Percentiles rank a stretch among this genome's conserved stretches.
These are phyloP conservation scores for Sphaeramia orbicularis DNA, from an alignment of 2,797 vertebrate genomes.

Conservation along the genomic window DNA sequence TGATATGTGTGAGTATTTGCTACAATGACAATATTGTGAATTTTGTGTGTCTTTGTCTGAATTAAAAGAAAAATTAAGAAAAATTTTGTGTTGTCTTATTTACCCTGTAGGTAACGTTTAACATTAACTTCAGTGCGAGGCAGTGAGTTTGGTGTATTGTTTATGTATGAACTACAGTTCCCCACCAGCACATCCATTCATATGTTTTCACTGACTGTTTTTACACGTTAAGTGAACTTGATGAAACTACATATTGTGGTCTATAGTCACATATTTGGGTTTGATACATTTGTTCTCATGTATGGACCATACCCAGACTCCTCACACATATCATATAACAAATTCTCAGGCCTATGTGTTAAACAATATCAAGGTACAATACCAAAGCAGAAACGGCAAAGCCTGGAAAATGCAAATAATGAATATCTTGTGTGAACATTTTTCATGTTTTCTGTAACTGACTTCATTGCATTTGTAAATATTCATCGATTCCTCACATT, in stretches of 20 bases:
- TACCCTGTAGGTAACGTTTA: neutral
- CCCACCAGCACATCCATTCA: neutral
- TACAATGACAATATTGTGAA: conserved; percentile 37
- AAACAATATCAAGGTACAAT: no score
- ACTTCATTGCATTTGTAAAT: no score
- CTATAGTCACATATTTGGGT: neutral
- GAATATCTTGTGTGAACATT: no score
- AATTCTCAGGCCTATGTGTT: no score
- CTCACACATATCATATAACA: no score
- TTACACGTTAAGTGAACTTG: neutral
- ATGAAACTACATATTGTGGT: conserved; percentile 2
- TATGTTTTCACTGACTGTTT: neutral
- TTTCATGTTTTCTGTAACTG: no score
- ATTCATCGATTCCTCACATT: no score
- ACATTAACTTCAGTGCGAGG: conserved; percentile 5
- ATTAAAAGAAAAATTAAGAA: conserved; percentile 52
- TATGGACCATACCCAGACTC: no score
- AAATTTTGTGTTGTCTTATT: conserved; percentile 20
- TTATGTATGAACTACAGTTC: neutral
- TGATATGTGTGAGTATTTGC: conserved; percentile 29
- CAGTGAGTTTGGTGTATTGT: neutral
- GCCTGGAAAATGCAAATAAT: no score
- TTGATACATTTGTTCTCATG: neutral
- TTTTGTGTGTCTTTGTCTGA: conserved; percentile 55
- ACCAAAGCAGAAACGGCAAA: no score